A percentile compares a stretch with the other conserved stretches of the same genome.
phyloP scores from a whole-genome alignment of 2,797 vertebrate species.

The Chlorospingus flavigularis region DNA sequence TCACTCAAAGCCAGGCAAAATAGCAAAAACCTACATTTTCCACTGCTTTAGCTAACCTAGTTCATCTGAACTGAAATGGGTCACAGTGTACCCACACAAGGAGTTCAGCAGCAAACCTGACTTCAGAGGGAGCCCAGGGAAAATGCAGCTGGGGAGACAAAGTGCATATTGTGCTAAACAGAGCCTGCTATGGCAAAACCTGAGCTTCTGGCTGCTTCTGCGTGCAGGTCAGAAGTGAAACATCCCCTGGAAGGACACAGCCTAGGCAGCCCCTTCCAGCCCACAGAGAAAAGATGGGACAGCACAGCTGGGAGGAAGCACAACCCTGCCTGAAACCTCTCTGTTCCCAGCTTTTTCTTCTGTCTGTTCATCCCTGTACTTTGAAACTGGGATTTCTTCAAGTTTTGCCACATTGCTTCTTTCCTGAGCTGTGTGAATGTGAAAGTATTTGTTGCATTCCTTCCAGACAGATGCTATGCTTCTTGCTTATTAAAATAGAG shows the following conservation, averaged over 20 bases:
- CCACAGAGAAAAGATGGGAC: not conserved
- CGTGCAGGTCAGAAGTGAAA: not conserved
- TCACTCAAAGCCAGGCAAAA: not conserved
- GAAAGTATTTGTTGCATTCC: not conserved
- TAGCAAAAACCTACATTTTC: slow-evolving; percentile 40
- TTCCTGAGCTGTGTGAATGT: not conserved
- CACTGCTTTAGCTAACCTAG: slow-evolving; percentile 48
- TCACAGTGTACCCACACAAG: slow-evolving; percentile 55
- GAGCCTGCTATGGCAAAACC: not conserved
- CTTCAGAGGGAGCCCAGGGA: slow-evolving; percentile 32
- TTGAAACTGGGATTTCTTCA: not conserved
- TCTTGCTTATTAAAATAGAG: slow-evolving; percentile 32
- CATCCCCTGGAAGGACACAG: not conserved
- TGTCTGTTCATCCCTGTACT: not conserved
- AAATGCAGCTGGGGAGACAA: slow-evolving; percentile 19
- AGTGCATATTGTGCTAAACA: not conserved
- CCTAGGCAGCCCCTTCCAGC: not conserved
- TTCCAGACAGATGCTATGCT: not conserved
- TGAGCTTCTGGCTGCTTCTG: not conserved
- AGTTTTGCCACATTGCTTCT: not conserved
- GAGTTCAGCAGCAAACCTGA: slow-evolving; percentile 28
- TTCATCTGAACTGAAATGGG: slow-evolving; percentile 56
- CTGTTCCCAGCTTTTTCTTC: not conserved
- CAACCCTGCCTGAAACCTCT: fast-evolving
- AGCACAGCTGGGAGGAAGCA: not conserved